Conservation (phyloP, 1,140 invertebrate species). For the Leucophenga varia region DNA sequence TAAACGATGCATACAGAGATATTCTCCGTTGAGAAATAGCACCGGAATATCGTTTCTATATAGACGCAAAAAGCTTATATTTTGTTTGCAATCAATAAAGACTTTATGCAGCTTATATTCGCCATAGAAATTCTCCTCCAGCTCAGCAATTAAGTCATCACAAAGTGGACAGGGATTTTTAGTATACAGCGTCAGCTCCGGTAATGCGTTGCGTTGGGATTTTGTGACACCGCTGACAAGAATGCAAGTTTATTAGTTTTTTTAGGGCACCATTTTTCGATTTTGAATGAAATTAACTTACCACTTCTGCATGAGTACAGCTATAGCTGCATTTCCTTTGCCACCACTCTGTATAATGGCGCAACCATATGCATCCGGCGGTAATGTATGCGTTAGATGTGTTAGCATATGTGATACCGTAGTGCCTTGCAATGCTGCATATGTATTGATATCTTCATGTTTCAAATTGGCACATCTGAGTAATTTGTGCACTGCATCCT, state of each 20-base stretch:
- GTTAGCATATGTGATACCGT: slow-evolving; percentile 92
- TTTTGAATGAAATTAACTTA: no score
- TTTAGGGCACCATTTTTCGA: no score
- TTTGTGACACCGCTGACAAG: slow-evolving; percentile 5
- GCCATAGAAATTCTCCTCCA: slow-evolving; percentile 62
- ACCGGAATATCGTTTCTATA: slow-evolving; percentile 87
- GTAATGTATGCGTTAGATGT: slow-evolving; percentile 86
- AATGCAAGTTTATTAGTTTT: no score
- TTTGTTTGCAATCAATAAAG: slow-evolving; percentile 73
- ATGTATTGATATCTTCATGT: slow-evolving; percentile 95
- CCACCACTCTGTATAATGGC: slow-evolving; percentile 63
- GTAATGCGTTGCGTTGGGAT: slow-evolving; percentile 25
- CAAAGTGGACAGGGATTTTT: slow-evolving; percentile 80
- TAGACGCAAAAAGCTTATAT: slow-evolving; percentile 70
- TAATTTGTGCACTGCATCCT: slow-evolving; percentile 78
- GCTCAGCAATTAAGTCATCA: slow-evolving; percentile 73
- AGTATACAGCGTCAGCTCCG: slow-evolving; percentile 74
- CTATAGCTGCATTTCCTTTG: slow-evolving; percentile 12
- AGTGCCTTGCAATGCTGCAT: slow-evolving; percentile 88
- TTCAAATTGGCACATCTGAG: slow-evolving; percentile 89
- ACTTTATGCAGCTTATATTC: slow-evolving; percentile 70
- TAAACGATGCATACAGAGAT: slow-evolving; percentile 80
- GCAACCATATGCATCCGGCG: slow-evolving; percentile 85
- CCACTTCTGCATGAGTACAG: slow-evolving; percentile 32
- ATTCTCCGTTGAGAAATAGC: slow-evolving; percentile 79